Percentiles rank a stretch among this genome's conserved stretches.
These are phyloP conservation scores for Acrocephalus arundinaceus DNA, from an alignment of 2,113 vertebrate species.

Conservation along the genomic window DNA sequence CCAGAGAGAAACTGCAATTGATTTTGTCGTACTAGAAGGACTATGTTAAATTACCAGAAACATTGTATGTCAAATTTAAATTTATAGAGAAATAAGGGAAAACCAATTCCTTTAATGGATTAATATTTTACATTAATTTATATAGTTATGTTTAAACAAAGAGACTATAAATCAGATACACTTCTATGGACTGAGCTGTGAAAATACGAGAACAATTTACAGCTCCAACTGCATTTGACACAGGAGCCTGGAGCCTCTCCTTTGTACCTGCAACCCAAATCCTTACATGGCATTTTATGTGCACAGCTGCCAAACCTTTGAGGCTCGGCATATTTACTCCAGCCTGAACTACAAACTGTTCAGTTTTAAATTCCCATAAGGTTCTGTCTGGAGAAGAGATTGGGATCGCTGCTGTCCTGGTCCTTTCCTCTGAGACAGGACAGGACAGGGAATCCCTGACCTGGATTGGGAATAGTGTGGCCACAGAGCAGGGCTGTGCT, in stretches of 20 bases:
- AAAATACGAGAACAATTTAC: background rate
- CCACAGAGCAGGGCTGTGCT: background rate
- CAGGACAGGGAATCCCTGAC: background rate
- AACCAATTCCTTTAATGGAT: background rate
- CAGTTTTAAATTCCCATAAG: background rate
- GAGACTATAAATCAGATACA: background rate
- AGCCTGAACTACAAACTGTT: background rate
- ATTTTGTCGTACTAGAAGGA: background rate
- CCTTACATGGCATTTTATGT: background rate
- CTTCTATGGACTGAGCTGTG: background rate
- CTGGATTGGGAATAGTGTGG: rapidly evolving
- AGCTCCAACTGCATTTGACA: background rate
- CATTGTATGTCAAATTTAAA: background rate
- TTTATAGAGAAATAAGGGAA: background rate
- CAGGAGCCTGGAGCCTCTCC: rapidly evolving
- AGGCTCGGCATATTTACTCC: background rate
- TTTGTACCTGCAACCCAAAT: background rate
- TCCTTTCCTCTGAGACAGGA: background rate
- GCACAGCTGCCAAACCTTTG: background rate
- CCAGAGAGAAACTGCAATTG: background rate
- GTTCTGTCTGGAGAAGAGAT: background rate
- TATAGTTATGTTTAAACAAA: background rate
- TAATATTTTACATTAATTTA: background rate
- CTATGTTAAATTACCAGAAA: background rate
- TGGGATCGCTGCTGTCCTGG: rapidly evolving